Base-by-base conservation (phyloP, 2,888 invertebrate genomes). In the Liposcelis brunnea region DNA sequence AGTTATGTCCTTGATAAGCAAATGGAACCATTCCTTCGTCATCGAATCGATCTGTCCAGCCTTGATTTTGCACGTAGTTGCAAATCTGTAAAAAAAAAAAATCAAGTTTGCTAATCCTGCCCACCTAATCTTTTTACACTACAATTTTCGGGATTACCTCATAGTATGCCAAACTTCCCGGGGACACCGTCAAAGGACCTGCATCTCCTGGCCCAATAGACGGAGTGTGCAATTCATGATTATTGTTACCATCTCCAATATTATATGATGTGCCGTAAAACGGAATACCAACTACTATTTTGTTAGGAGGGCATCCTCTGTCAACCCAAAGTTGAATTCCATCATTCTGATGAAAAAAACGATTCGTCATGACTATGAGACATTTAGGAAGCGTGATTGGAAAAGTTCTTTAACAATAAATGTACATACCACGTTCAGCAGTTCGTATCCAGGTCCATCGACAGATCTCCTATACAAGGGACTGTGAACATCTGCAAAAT, bases 241-340 rank as follows among this genome's bases (percentile, higher is more conserved):
- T n/a, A 51, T 71, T 84, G 61, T 85, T 87, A 11, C 86, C 79
- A 46, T 72, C 73, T 46, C 85, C 79, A 16, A 90, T 66, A 0
- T 87, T 87, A 59, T 77, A 90, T 2, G 83, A 80, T 44, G 89
- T 74, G 0, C 89, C 90, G 60, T 90, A 90, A 66, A 89, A 86
- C 0, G 90, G 89, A 44, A 89, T 74, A 12, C 90, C 90, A 2
- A 90, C 85, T 1, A 90, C 78, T 33, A 90, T 65, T 62, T 89
- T 89, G 60, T 86, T 80, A 1, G 82, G 75, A 0, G 85, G 80
- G 52, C 90, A 89, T 2, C 90, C 90, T 66, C 80, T 80, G 54
- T 85, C 80, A 52, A 85, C 87, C 90, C 90, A 91, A 15, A 90
- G 65, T 48, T 76, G 71, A n/a, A 89, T 69, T 19, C 90, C 90